Conservation (phyloP, 2,888 invertebrate genomes). For the Suillia variegata region DNA sequence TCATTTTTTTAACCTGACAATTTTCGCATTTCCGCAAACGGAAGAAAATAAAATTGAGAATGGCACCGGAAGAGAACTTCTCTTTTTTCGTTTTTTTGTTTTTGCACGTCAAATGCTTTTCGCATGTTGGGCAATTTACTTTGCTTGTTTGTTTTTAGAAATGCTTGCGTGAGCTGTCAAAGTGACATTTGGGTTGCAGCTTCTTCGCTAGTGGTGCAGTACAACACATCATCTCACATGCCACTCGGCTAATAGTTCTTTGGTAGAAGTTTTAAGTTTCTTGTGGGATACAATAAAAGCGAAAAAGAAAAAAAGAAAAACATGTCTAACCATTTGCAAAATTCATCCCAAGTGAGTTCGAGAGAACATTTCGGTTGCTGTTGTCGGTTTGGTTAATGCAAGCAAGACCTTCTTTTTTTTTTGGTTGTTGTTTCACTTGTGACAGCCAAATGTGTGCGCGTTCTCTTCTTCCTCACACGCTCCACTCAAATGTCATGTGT, state of each 20-base stretch:
- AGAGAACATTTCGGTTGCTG: background rate
- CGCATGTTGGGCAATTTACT: too few species aligned
- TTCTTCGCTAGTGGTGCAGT: background rate
- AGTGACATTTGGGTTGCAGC: constrained; percentile 43
- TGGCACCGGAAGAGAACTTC: too few species aligned
- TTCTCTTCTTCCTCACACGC: background rate
- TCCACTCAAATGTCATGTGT: background rate
- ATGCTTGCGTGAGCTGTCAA: constrained; percentile 48
- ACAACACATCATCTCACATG: background rate
- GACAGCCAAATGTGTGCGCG: background rate
- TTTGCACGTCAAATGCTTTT: too few species aligned
- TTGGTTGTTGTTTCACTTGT: background rate
- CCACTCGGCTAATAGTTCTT: background rate
- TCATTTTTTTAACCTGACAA: too few species aligned
- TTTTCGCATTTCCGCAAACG: too few species aligned
- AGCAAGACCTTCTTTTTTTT: background rate
- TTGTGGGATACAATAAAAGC: too few species aligned
- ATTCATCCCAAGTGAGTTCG: background rate
- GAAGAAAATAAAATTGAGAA: too few species aligned
- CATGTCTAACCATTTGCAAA: background rate
- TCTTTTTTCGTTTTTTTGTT: too few species aligned
- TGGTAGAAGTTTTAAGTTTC: background rate
- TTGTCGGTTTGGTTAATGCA: background rate
- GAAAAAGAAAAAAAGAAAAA: too few species aligned
- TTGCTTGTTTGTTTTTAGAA: constrained; percentile 15